phyloP scores from a whole-genome alignment of 2,888 invertebrate genomes.

The Elegia similella region DNA sequence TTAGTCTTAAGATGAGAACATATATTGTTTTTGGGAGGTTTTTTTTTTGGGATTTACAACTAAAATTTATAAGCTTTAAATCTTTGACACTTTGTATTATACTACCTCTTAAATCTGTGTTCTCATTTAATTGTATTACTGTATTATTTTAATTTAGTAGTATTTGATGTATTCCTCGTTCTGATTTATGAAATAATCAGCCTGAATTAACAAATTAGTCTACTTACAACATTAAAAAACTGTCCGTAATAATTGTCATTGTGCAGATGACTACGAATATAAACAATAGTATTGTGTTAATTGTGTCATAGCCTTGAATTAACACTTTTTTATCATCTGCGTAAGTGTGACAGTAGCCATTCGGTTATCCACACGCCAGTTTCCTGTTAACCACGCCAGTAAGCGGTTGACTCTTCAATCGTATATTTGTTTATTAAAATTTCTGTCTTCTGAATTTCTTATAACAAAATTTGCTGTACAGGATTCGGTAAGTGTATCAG shows the following conservation, averaged over 20 bases:
- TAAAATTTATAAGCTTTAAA: too few relatives aligned
- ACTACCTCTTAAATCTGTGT: conserved; percentile 11
- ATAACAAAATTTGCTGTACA: conserved; percentile 22
- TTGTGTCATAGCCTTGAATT: conserved; percentile 50
- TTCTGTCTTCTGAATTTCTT: conserved; percentile 20
- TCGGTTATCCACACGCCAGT: conserved; percentile 43
- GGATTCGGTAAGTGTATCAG: conserved; percentile 47
- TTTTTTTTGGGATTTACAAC: not conserved
- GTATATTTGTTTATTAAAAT: not conserved
- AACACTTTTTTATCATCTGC: conserved; percentile 50
- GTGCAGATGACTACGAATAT: conserved; percentile 1
- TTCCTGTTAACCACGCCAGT: conserved; percentile 34
- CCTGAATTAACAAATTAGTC: not conserved
- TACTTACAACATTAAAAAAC: not conserved
- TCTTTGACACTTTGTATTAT: too few relatives aligned
- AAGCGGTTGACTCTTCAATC: conserved; percentile 28
- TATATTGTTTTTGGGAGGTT: not conserved
- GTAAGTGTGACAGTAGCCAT: conserved; percentile 28
- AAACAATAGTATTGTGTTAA: conserved; percentile 34
- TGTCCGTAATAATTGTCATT: conserved; percentile 4
- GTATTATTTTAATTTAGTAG: conserved; percentile 14
- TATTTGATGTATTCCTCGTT: conserved; percentile 3
- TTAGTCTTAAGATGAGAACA: conserved; percentile 38
- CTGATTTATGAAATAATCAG: not conserved
- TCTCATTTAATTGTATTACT: conserved; percentile 13